Conservation (phyloP, 1,140 invertebrate genomes). For the Hyphantria cunea region DNA sequence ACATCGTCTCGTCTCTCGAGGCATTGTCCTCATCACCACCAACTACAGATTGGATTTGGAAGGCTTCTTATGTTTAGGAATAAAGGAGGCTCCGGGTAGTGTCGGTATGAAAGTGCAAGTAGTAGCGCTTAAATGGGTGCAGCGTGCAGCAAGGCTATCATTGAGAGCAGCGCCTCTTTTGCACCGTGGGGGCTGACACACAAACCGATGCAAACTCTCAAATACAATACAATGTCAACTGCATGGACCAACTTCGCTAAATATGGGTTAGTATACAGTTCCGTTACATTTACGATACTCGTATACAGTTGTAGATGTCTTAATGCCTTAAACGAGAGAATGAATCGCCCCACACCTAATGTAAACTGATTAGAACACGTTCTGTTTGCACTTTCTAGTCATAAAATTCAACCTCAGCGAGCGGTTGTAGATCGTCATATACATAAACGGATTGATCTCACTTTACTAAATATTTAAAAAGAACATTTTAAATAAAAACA, state of each 20-base stretch:
- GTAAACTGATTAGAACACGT: too few relatives aligned
- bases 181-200: constrained; percentile 43
- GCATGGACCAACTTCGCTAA: constrained; percentile 34
- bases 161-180: constrained; percentile 62
- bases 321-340: too few relatives aligned
- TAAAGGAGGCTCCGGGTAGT: constrained; percentile 10
- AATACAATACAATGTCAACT: constrained; percentile 22
- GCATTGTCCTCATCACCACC: constrained; percentile 4
- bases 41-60: constrained; percentile 9
- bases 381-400: too few relatives aligned
- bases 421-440: too few relatives aligned
- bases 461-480: too few relatives aligned
- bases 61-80: constrained; percentile 14
- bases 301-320: too few relatives aligned
- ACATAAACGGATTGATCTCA: too few relatives aligned
- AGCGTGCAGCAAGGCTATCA: constrained; percentile 1
- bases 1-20: constrained; percentile 6
- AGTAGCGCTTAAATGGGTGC: constrained; percentile 13
- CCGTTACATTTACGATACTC: too few relatives aligned
- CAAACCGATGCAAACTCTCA: constrained; percentile 7
- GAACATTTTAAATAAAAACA: too few relatives aligned
- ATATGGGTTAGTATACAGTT: constrained; percentile 30
- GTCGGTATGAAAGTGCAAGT: constrained; percentile 15
- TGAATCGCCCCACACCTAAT: too few relatives aligned
- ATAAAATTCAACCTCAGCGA: too few relatives aligned